Percentiles rank a stretch among this genome's conserved stretches.
These are phyloP conservation scores for Abscondita cerata DNA, from an alignment of 2,888 invertebrate species.

Conservation along the genomic window DNA sequence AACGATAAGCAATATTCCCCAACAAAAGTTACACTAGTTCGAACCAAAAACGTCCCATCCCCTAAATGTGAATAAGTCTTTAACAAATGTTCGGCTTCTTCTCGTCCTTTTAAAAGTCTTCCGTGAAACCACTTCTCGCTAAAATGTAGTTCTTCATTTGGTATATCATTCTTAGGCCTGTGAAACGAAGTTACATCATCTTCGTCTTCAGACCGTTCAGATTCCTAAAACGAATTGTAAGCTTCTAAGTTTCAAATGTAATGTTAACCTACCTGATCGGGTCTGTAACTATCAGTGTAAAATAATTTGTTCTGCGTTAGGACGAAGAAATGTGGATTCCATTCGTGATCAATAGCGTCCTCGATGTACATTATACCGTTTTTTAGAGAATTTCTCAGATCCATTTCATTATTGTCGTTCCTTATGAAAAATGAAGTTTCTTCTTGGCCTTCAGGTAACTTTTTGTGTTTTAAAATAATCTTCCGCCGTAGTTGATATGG, in stretches of 20 bases:
- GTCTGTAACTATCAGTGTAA: conserved; percentile 76
- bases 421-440: conserved; percentile 68
- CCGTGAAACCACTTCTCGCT: conserved; percentile 96
- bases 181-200: conserved; percentile 61
- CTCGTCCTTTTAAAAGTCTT: conserved; percentile 78
- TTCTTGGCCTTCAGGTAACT: conserved; percentile 88
- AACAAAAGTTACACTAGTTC: conserved; percentile 94
- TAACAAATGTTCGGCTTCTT: conserved; percentile 80
- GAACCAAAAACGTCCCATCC: conserved; percentile 91
- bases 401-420: conserved; percentile 73
- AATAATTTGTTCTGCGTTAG: conserved; percentile 87
- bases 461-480: conserved; percentile 90
- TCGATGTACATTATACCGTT: conserved; percentile 90
- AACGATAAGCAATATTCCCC: conserved; percentile 96
- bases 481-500: conserved; percentile 79
- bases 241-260: neutral
- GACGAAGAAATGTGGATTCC: conserved; percentile 94
- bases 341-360: conserved; percentile 87
- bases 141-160: conserved; percentile 89
- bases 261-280: conserved; percentile 49
- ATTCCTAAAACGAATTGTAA: conserved; percentile 40
- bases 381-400: conserved; percentile 82
- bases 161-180: conserved; percentile 68
- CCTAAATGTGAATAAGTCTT: conserved; percentile 81
- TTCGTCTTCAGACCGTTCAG: conserved; percentile 56